Conservation (phyloP, 2,113 vertebrate species). For the Turnix velox region DNA sequence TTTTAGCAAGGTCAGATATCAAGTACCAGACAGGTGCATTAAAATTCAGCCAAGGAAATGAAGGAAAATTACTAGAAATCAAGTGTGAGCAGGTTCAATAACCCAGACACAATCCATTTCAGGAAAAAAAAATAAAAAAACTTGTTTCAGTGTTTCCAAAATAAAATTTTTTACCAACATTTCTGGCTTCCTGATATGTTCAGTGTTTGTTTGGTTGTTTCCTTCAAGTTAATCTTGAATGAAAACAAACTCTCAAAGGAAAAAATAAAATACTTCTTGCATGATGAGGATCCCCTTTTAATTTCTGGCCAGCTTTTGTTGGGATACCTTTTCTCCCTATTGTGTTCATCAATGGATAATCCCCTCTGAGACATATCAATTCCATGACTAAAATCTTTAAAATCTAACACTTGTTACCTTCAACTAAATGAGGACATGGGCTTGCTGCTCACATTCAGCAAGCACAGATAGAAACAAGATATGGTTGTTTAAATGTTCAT, state of each 20-base stretch:
- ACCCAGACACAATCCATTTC: background rate
- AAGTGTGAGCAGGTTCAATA: background rate
- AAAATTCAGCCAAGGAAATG: background rate
- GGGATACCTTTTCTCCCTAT: background rate
- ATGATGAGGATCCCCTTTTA: background rate
- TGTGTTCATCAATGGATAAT: background rate
- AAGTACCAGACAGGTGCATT: background rate
- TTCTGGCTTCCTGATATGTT: background rate
- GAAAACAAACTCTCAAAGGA: background rate
- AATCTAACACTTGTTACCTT: background rate
- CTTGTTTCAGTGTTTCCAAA: background rate
- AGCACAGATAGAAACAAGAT: background rate
- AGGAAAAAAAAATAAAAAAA: background rate
- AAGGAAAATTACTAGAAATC: background rate
- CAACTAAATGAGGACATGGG: background rate
- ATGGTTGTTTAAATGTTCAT: background rate
- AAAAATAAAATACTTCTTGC: background rate
- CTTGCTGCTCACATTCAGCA: background rate
- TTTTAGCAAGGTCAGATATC: background rate
- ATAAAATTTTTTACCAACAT: background rate
- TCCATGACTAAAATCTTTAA: background rate
- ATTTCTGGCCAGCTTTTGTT: slow-evolving; percentile 18
- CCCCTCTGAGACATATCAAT: background rate
- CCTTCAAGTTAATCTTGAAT: background rate
- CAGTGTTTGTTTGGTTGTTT: background rate